A percentile compares a stretch with the other conserved stretches of the same genome.
phyloP scores from a whole-genome alignment of 2,888 invertebrate species.

The Onthophagus sagittarius region DNA sequence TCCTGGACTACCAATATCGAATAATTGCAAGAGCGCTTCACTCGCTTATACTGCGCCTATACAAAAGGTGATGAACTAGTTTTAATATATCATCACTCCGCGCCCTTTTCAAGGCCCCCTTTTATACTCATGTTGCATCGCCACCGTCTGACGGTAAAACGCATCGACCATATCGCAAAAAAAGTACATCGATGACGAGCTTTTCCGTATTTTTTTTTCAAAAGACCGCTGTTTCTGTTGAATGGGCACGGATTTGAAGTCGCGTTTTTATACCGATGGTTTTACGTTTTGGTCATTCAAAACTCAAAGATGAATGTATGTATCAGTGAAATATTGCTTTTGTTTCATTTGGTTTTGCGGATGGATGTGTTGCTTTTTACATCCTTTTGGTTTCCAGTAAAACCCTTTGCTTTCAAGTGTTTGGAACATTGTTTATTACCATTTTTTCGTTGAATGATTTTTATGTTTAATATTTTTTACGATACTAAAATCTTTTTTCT shows the following conservation, averaged over 20 bases:
- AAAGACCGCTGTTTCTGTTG: neutral
- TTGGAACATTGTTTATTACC: too few relatives aligned
- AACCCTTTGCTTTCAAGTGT: too few relatives aligned
- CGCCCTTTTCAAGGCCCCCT: neutral
- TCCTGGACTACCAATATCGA: neutral
- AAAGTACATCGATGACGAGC: neutral
- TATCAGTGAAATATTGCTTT: neutral
- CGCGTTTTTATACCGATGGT: neutral
- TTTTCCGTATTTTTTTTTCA: neutral
- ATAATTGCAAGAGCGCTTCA: neutral
- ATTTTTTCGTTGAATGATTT: too few relatives aligned
- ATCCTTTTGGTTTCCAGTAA: too few relatives aligned
- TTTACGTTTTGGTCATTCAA: neutral
- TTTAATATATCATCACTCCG: constrained; percentile 8
- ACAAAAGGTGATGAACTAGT: constrained; percentile 13
- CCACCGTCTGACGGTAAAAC: neutral
- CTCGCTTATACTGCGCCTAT: neutral
- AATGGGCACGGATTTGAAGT: neutral
- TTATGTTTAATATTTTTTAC: too few relatives aligned
- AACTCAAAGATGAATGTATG: neutral
- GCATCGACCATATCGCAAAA: neutral
- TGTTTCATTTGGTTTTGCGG: neutral
- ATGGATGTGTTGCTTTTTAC: neutral
- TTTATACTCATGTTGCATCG: neutral
- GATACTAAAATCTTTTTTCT: neutral